Evolutionary conservation across 1,140 invertebrate genomes (phyloP).

Genomic region (Listronotus bonariensis): DNA sequence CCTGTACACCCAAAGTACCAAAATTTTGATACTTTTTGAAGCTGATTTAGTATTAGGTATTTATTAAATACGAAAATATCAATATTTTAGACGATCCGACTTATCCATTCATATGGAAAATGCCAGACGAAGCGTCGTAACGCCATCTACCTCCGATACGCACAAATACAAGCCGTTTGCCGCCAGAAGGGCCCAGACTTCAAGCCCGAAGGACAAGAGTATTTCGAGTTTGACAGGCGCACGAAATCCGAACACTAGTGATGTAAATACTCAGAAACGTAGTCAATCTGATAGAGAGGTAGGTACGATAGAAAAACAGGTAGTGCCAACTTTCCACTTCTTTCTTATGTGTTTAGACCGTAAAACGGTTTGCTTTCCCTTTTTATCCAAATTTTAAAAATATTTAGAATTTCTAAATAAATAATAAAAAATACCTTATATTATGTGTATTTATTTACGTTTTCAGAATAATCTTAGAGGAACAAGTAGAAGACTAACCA

Average conservation of each 20-base stretch:
- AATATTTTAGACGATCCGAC: slow-evolving; percentile 44
- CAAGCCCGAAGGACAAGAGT: slow-evolving; percentile 39
- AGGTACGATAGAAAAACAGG: no score
- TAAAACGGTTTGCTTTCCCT: no score
- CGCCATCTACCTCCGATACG: slow-evolving; percentile 41
- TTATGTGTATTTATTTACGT: no score
- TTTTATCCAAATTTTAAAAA: no score
- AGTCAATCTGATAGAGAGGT: slow-evolving; percentile 31
- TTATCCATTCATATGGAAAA: slow-evolving; percentile 56
- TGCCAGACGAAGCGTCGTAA: slow-evolving; percentile 47
- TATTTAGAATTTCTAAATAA: no score
- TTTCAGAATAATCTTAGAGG: slow-evolving; percentile 4
- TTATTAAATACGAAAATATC: no score
- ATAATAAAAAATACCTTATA: no score
- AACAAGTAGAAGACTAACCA: neutral
- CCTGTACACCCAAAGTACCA: no score
- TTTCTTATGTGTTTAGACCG: no score
- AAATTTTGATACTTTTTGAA: no score
- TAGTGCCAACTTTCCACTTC: no score
- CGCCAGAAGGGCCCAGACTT: slow-evolving; percentile 34
- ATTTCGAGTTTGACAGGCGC: neutral
- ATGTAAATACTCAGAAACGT: neutral
- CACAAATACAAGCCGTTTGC: slow-evolving; percentile 43
- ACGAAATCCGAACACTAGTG: neutral
- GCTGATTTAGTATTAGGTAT: no score